These are phyloP conservation scores for Lutjanus argentimaculatus DNA, from an alignment of 2,797 vertebrate species.

Conservation along the genomic window DNA sequence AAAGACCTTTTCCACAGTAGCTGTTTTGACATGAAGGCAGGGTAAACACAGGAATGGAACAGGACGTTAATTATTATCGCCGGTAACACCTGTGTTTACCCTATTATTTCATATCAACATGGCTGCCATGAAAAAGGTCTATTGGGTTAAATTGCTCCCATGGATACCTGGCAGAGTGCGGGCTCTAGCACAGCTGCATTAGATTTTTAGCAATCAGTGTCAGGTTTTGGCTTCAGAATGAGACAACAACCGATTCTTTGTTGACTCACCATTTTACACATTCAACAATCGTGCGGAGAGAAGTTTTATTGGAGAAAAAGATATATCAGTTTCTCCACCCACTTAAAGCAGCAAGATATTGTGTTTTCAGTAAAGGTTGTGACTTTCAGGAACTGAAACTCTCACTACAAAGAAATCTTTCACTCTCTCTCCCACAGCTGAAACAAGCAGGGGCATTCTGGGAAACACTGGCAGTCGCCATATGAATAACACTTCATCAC, in stretches of 20 bases:
- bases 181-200: slow-evolving; percentile 11
- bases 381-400: neutral
- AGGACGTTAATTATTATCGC: no score
- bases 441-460: neutral
- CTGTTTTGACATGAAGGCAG: no score
- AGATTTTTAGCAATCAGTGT: neutral
- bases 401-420: neutral
- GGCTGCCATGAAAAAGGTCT: no score
- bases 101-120: no score
- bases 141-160: neutral
- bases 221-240: slow-evolving; percentile 15
- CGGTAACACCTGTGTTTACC: no score
- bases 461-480: neutral
- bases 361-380: slow-evolving; percentile 13
- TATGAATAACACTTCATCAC: neutral
- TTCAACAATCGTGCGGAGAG: slow-evolving; percentile 3
- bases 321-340: slow-evolving; percentile 17
- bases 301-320: neutral
- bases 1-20: no score
- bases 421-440: neutral
- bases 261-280: slow-evolving; percentile 25
- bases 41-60: no score
- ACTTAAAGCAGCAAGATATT: slow-evolving; percentile 6
- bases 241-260: slow-evolving; percentile 10
- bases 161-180: neutral